Evolutionary conservation across 2,888 invertebrate species (phyloP).

Genomic region (Taphrorychus bicolor): DNA sequence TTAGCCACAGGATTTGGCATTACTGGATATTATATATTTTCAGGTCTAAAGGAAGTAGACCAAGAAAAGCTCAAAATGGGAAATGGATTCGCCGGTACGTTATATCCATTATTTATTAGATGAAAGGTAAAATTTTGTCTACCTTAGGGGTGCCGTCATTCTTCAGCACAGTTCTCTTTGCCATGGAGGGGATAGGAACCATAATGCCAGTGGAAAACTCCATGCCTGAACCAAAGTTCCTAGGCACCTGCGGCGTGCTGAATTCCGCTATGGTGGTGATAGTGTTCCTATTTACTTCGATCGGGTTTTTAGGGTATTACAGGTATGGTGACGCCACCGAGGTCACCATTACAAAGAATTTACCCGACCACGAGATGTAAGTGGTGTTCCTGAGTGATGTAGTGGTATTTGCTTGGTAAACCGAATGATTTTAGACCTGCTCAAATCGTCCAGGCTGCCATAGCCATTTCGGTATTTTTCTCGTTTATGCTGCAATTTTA

Average conservation of each 20-base stretch:
- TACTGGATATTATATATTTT: conserved; percentile 83
- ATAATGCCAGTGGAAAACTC: conserved; percentile 94
- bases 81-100: conserved; percentile 48
- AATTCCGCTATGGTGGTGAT: conserved; percentile 88
- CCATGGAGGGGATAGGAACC: conserved; percentile 93
- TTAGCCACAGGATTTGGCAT: conserved; percentile 77
- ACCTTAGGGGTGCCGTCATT: conserved; percentile 76
- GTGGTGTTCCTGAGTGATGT: conserved; percentile 52
- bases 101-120: background rate
- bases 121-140: background rate
- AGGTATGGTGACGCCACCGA: conserved; percentile 76
- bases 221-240: conserved; percentile 81
- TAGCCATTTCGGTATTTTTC: conserved; percentile 88
- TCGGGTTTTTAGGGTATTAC: conserved; percentile 91
- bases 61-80: conserved; percentile 51
- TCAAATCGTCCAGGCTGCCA: conserved; percentile 81
- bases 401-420: background rate
- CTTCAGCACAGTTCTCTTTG: conserved; percentile 94
- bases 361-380: conserved; percentile 73
- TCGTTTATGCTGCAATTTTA: conserved; percentile 94
- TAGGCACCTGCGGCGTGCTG: conserved; percentile 83
- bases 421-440: conserved; percentile 65
- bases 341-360: conserved; percentile 84
- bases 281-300: conserved; percentile 76
- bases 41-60: conserved; percentile 52